These are phyloP conservation scores for Esox lucius DNA, from an alignment of 2,797 vertebrate species.

Conservation along the genomic window DNA sequence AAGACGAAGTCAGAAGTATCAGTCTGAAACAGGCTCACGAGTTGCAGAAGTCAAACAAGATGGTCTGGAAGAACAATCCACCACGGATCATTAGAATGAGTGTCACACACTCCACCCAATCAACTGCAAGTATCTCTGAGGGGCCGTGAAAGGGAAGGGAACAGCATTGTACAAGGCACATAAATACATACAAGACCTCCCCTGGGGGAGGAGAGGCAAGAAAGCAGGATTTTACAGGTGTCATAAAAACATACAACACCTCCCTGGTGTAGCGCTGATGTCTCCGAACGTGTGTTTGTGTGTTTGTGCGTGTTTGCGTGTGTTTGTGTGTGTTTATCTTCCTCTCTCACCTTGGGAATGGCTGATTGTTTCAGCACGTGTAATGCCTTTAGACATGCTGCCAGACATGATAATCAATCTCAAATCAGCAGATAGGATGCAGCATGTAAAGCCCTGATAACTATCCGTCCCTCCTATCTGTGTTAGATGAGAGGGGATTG, in stretches of 20 bases:
- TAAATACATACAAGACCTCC: neutral
- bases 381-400: constrained; percentile 29
- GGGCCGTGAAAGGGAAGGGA: neutral
- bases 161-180: constrained; percentile 1
- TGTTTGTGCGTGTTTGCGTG: neutral
- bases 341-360: constrained; percentile 35
- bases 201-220: neutral
- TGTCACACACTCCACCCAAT: neutral
- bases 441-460: constrained; percentile 44
- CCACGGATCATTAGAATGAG: neutral
- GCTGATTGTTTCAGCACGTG: constrained; percentile 32
- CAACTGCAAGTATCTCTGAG: neutral
- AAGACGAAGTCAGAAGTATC: neutral
- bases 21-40: neutral
- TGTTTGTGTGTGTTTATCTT: neutral
- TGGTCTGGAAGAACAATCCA: neutral
- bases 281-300: neutral
- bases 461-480: constrained; percentile 56
- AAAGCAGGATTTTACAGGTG: neutral
- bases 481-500: constrained; percentile 46
- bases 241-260: neutral
- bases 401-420: constrained; percentile 44
- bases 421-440: constrained; percentile 55
- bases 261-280: neutral
- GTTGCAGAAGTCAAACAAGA: neutral